Percentiles rank a stretch among this genome's conserved stretches.
phyloP scores from a whole-genome alignment of 2,888 invertebrate species.

The Bugulina stolonifera region DNA sequence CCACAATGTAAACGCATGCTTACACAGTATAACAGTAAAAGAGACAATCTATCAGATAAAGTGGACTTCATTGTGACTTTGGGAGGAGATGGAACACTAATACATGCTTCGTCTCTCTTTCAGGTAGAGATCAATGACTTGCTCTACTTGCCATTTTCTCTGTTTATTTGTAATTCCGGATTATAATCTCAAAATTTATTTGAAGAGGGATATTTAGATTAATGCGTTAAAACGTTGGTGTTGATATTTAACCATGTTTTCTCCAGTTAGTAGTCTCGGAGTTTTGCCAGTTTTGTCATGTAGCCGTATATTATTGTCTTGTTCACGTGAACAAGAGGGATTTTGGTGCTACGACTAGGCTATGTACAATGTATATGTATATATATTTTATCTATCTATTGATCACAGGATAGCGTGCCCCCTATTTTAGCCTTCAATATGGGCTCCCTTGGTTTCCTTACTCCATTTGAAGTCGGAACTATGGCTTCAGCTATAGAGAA shows the following conservation, averaged over 20 bases:
- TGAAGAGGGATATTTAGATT: too few species aligned
- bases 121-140: constrained; percentile 55
- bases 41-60: constrained; percentile 85
- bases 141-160: too few species aligned
- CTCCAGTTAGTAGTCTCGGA: too few species aligned
- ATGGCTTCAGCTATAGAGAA: not conserved
- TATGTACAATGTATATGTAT: too few species aligned
- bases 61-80: constrained; percentile 94
- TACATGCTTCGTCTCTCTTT: constrained; percentile 89
- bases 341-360: too few species aligned
- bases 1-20: not conserved
- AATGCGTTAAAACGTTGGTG: too few species aligned
- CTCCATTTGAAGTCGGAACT: constrained; percentile 70
- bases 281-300: too few species aligned
- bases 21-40: not conserved
- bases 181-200: too few species aligned
- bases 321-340: too few species aligned
- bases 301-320: too few species aligned
- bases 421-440: constrained; percentile 97
- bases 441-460: constrained; percentile 89
- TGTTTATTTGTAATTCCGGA: too few species aligned
- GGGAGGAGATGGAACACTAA: constrained; percentile 91
- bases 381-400: not conserved
- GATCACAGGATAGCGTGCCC: constrained; percentile 81
- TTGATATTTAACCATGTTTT: too few species aligned